Evolutionary conservation across 2,888 invertebrate species (phyloP).

Genomic region (Phaonia tiefii): DNA sequence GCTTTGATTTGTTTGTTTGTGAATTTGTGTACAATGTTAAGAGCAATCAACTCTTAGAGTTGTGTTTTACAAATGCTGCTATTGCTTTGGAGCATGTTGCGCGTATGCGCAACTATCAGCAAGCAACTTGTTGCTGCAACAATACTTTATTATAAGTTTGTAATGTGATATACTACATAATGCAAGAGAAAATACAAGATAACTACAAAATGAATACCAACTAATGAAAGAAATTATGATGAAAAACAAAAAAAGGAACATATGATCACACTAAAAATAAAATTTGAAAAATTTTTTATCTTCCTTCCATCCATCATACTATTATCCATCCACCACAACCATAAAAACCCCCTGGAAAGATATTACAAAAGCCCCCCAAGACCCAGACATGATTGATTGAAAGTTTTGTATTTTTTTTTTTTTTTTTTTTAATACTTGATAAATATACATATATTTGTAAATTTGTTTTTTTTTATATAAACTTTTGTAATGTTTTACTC

Average conservation of each 20-base stretch:
- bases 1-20: constrained; percentile 11
- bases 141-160: constrained; percentile 51
- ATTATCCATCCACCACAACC: neutral
- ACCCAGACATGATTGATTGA: constrained; percentile 11
- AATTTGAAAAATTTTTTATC: too few relatives aligned
- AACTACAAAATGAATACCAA: neutral
- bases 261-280: neutral
- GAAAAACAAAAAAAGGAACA: neutral
- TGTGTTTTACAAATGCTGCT: constrained; percentile 44
- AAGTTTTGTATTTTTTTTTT: constrained; percentile 5
- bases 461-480: constrained; percentile 18
- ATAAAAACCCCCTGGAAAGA: constrained; percentile 15
- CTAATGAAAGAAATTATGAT: constrained; percentile 6
- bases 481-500: constrained; percentile 12
- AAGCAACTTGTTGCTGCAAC: constrained; percentile 52
- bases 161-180: constrained; percentile 60
- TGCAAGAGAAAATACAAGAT: constrained; percentile 10
- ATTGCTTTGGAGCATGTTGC: constrained; percentile 28
- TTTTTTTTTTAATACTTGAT: constrained; percentile 6
- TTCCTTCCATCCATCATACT: neutral
- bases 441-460: constrained; percentile 19
- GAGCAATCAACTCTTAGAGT: constrained; percentile 35
- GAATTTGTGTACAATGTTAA: constrained; percentile 39
- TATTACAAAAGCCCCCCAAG: constrained; percentile 22
- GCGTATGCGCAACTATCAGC: neutral